phyloP scores from a whole-genome alignment of 2,113 vertebrate genomes.

The Tricholaema leucomelas region DNA sequence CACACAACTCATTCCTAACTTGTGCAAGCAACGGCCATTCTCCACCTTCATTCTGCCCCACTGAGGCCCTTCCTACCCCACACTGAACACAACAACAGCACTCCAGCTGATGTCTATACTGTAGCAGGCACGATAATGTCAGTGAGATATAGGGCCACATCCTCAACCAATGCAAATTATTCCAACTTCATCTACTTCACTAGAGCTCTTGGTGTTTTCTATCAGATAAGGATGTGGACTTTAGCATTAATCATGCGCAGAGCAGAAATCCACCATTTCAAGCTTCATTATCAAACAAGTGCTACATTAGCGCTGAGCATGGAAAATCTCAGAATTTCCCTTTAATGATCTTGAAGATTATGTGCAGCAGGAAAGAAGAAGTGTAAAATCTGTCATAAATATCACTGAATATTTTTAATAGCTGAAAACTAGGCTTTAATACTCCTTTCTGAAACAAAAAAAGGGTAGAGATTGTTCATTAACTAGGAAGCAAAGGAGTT shows the following conservation, averaged over 20 bases:
- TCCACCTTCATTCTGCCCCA: background rate
- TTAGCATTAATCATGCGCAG: background rate
- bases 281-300: constrained; percentile 54
- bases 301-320: constrained; percentile 24
- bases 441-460: background rate
- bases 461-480: background rate
- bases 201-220: constrained; percentile 33
- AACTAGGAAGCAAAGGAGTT: background rate
- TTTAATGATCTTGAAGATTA: constrained; percentile 1
- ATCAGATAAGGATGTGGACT: constrained; percentile 53
- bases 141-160: background rate
- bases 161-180: constrained; percentile 21
- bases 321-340: constrained; percentile 28
- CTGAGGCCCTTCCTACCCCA: background rate
- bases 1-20: background rate
- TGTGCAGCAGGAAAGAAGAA: background rate
- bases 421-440: constrained; percentile 29
- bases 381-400: constrained; percentile 60
- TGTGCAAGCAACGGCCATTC: background rate
- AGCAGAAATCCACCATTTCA: background rate
- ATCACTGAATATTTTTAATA: constrained; percentile 57
- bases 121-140: constrained; percentile 16
- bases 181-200: constrained; percentile 42
- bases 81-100: background rate
- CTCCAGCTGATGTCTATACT: background rate